A percentile compares a stretch with the other conserved stretches of the same genome.
Conservation (phyloP, 1,140 invertebrate genomes). For the Antheraea mylitta region DNA sequence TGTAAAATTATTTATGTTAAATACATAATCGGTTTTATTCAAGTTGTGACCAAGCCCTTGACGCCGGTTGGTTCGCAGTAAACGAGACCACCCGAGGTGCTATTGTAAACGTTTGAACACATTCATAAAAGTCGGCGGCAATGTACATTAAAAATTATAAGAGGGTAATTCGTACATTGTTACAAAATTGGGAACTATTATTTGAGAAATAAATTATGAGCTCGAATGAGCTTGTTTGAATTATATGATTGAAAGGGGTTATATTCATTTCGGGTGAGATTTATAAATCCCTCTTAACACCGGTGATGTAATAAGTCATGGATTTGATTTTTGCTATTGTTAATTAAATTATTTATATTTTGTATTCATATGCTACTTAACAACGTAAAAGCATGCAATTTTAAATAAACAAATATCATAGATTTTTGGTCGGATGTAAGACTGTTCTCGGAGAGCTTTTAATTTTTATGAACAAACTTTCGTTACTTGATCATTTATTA, state of each 20-base stretch:
- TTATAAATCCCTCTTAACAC: background rate
- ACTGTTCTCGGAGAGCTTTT: too few relatives aligned
- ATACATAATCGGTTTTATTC: background rate
- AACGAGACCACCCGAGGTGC: background rate
- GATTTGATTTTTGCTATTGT: too few relatives aligned
- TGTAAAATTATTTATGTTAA: background rate
- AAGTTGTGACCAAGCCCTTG: background rate
- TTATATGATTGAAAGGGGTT: background rate
- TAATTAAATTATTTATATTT: too few relatives aligned
- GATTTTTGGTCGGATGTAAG: too few relatives aligned
- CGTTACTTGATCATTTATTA: too few relatives aligned
- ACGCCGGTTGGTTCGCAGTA: background rate
- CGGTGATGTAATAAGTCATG: background rate
- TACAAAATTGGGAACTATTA: background rate
- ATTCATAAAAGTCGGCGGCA: background rate
- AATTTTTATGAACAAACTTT: too few relatives aligned
- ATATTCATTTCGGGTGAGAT: background rate
- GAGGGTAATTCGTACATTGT: constrained; percentile 3
- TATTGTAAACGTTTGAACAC: constrained; percentile 3
- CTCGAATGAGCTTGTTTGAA: background rate
- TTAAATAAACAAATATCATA: too few relatives aligned
- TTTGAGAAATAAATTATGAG: background rate
- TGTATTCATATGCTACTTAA: too few relatives aligned
- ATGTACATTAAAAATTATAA: constrained; percentile 1
- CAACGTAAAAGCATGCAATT: too few relatives aligned